Base-by-base conservation (phyloP, 2,888 invertebrate species). In the Drosophila meridionalis region DNA sequence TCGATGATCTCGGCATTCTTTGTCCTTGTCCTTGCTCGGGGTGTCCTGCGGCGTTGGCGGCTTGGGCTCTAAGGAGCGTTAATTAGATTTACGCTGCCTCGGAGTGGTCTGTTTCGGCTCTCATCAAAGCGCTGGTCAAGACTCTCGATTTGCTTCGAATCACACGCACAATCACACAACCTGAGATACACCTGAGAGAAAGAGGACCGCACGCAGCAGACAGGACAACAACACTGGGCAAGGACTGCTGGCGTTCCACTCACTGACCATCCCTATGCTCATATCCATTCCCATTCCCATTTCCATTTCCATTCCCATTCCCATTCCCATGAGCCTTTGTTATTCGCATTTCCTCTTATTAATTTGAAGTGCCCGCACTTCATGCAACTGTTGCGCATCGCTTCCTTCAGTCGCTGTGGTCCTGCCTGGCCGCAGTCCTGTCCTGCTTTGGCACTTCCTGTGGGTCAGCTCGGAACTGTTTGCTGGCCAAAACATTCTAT, bases 361-460 rank as follows among this genome's bases (percentile, higher is more conserved):
- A 82, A 89, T 80, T 88, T 89, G 88, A 87, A 89, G 90, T 78
- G 78, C 65, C 87, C 73, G 85, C 85, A 76, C 80, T 82, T 85
- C 89, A 85, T 83, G 87, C 84, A 89, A 85, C 89, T 85, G 84
- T 85, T 89, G 84, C 84, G 87, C 89, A 70, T 87, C 82, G 57
- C 63, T 85, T 70, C 73, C 83, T 85, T 71, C 76, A 47, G 50
- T 6, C 34, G 53, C 20, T 20, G 20, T 20, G 45, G 48, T 63
- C 50, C 67, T 69, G 62, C 55, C 30, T 32, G 36, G 28, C 58
- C 71, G 43, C 70, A 71, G 62, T 38, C 42, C 59, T 73, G 60
- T 67, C 66, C 71, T 50, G 52, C 64, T 52, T 30, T 48, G 63
- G 61, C 62, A 88, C 83, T 88, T 83, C 89, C 83, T 83, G 83